Evolutionary conservation across 2,797 vertebrate species (phyloP).

Genomic region (Rhinoraja longicauda): DNA sequence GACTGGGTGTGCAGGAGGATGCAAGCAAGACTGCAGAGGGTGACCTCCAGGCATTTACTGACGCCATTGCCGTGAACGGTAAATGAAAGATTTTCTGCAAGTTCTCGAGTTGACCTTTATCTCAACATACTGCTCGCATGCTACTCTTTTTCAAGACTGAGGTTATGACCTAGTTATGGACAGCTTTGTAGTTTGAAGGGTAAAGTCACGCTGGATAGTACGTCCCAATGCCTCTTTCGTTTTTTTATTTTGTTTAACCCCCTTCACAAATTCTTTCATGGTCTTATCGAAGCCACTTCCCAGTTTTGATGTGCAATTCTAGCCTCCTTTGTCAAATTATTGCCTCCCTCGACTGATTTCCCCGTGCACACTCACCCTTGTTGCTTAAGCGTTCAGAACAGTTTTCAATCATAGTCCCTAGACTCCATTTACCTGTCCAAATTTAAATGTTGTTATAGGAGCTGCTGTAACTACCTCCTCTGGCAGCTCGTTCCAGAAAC

Average conservation of each 20-base stretch:
- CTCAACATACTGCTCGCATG: background rate
- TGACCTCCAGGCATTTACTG: constrained; percentile 27
- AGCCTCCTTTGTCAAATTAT: background rate
- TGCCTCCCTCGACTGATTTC: background rate
- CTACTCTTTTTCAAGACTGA: background rate
- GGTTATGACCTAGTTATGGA: background rate
- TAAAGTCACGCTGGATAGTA: background rate
- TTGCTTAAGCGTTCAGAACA: background rate
- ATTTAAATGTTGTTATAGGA: too few species aligned
- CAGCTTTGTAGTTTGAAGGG: background rate
- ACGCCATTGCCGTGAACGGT: constrained; percentile 29
- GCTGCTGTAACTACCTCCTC: too few species aligned
- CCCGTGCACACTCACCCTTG: background rate
- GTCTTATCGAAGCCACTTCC: background rate
- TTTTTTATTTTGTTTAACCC: background rate
- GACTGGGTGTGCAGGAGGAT: background rate
- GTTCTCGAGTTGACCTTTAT: background rate
- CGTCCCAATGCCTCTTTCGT: background rate
- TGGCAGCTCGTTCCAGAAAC: too few species aligned
- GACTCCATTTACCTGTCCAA: background rate
- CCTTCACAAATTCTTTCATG: background rate
- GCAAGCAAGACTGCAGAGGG: constrained; percentile 20
- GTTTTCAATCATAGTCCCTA: background rate
- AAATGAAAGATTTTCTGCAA: background rate
- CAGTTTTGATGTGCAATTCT: background rate